Conservation (phyloP, 1,140 invertebrate genomes). For the Asbolus verrucosus region DNA sequence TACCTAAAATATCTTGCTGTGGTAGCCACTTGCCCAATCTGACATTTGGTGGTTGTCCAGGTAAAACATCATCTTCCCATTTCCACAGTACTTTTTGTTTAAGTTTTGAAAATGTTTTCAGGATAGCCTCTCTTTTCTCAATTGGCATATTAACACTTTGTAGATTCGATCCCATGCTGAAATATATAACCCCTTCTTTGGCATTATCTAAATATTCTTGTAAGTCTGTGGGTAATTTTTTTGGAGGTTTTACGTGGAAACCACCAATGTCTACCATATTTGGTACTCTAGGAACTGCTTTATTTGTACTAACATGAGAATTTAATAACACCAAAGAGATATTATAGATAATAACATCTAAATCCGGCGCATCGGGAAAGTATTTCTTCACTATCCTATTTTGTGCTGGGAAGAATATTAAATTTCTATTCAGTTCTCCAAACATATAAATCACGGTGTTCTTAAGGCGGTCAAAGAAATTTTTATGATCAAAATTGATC, state of each 20-base stretch:
- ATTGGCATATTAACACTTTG: slow-evolving; percentile 65
- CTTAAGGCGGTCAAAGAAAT: slow-evolving; percentile 62
- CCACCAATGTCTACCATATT: slow-evolving; percentile 69
- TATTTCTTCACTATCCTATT: slow-evolving; percentile 62
- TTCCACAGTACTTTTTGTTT: slow-evolving; percentile 76
- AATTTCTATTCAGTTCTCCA: slow-evolving; percentile 26
- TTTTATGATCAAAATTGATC: slow-evolving; percentile 57
- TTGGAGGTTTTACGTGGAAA: slow-evolving; percentile 65
- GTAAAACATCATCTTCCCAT: slow-evolving; percentile 68
- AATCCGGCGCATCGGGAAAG: slow-evolving; percentile 65
- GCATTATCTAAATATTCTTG: slow-evolving; percentile 66
- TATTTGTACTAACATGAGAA: slow-evolving; percentile 69
- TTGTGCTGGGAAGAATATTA: slow-evolving; percentile 61
- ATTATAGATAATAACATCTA: slow-evolving; percentile 67
- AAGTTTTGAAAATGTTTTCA: slow-evolving; percentile 67
- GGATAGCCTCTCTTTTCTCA: slow-evolving; percentile 66
- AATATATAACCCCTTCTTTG: slow-evolving; percentile 68
- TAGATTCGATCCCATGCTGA: slow-evolving; percentile 70
- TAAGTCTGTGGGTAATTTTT: slow-evolving; percentile 65
- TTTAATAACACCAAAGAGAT: slow-evolving; percentile 69
- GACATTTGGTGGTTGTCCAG: slow-evolving; percentile 51
- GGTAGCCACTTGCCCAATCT: slow-evolving; percentile 23
- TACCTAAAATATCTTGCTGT: slow-evolving; percentile 62
- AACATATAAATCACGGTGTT: slow-evolving; percentile 59
- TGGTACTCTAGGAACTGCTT: slow-evolving; percentile 69